Evolutionary conservation across 2,797 vertebrate genomes (phyloP), one percentile per base, ranked within the genome.

Genomic region (Sebastes nivosus): DNA sequence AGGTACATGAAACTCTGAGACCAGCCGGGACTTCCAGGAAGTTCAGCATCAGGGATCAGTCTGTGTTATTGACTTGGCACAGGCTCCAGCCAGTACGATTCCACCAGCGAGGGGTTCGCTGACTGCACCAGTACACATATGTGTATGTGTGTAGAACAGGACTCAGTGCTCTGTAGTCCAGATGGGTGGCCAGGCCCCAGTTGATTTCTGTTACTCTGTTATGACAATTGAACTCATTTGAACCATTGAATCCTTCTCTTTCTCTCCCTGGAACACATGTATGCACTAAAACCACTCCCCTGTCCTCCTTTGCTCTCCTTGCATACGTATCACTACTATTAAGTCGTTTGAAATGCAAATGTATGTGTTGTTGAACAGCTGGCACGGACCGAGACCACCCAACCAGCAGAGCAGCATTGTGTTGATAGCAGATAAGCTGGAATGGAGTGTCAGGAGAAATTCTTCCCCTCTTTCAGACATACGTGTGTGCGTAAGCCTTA

Each of bases 11-110:
- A 92, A 81, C 79, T 66, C 82, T 91, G 88, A 79, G 92, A 89
- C 76, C 58, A 67, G 82, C 77, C 13, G n/a, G 69, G 82, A 87
- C 84, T 93, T 91, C 86, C 87, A 92, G 86, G 89, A 93, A 90
- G 88, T 91, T 90, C 84, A 90, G 84, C 88, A 93, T 93, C 89
- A 84, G 84, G 91, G 93, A 94, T 94, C 89, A 94, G 89, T 76
- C 89, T 84, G 85, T 89, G 91, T 93, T 94, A 94, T 94, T 94
- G 93, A 92, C 90, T 93, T 94, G 92, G 92, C 93, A 93, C 80
- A 80, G 77, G 83, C 84, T 93, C 84, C 84, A 85, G 90, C 83
- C 88, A 90, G 84, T 92, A 88, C 79, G 63, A 91, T 92, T 95
- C 85, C 90, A 93, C 84, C 84, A 86, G 90, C 63, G 22, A 89